These are phyloP conservation scores for Pempheris klunzingeri DNA, from an alignment of 2,797 vertebrate species.

Conservation along the genomic window DNA sequence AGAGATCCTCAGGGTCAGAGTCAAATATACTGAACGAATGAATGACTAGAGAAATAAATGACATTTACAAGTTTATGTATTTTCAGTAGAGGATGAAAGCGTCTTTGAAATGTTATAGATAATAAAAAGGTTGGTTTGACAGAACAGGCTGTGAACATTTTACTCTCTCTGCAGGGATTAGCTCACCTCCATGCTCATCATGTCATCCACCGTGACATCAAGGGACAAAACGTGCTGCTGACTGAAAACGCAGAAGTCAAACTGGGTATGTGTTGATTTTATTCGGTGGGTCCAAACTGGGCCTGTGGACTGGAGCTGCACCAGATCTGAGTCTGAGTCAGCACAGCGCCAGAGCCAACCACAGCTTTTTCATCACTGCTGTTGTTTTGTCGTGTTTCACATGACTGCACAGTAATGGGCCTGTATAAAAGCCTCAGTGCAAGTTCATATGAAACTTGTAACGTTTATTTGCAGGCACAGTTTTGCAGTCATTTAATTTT, in stretches of 20 bases:
- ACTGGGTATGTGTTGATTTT: slow-evolving; percentile 87
- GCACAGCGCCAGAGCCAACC: neutral
- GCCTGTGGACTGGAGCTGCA: neutral
- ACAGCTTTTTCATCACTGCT: neutral
- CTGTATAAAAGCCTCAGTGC: neutral
- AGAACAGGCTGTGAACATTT: neutral
- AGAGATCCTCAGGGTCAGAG: slow-evolving; percentile 94
- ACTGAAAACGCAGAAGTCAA: slow-evolving; percentile 99
- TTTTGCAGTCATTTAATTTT: neutral
- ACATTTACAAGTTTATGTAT: too few species aligned
- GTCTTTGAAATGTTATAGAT: neutral
- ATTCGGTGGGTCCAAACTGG: neutral
- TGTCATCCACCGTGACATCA: slow-evolving; percentile 98
- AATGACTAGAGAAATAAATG: too few species aligned
- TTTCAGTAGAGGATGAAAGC: neutral
- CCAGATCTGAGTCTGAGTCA: slow-evolving; percentile 24
- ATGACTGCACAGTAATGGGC: neutral
- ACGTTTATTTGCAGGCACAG: neutral
- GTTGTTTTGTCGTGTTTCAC: slow-evolving; percentile 12
- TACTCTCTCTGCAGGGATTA: slow-evolving; percentile 86
- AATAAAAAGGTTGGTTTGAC: neutral
- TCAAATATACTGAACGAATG: neutral
- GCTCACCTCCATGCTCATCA: slow-evolving; percentile 98
- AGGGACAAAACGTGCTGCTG: slow-evolving; percentile 97
- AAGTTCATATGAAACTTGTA: neutral